Percentiles rank a stretch among this genome's conserved stretches.
Evolutionary conservation across 2,797 vertebrate genomes (phyloP).

Genomic region (Crax fasciolata): DNA sequence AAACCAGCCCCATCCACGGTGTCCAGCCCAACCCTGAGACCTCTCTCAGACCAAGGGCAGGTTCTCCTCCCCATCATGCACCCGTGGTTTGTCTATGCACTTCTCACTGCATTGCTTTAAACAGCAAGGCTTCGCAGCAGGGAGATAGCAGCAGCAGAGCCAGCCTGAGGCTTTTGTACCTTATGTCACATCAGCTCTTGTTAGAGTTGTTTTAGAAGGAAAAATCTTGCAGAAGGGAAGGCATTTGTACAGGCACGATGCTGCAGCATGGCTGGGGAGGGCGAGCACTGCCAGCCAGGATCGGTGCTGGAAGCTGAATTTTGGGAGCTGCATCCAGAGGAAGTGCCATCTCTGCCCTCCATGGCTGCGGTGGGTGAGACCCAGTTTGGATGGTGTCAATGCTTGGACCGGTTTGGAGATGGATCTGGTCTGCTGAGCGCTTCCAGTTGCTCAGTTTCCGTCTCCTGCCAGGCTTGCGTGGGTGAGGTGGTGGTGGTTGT

Average conservation of each 20-base stretch:
- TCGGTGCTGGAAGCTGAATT: neutral
- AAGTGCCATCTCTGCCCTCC: neutral
- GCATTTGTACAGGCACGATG: neutral
- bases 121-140: rapidly evolving
- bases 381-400: neutral
- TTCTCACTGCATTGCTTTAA: neutral
- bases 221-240: neutral
- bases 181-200: neutral
- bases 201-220: neutral
- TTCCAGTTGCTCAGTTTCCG: neutral
- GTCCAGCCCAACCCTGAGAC: neutral
- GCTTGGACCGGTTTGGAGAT: neutral
- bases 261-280: neutral
- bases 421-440: neutral
- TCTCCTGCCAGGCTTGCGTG: neutral
- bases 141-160: neutral
- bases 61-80: neutral
- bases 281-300: rapidly evolving
- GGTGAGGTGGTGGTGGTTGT: neutral
- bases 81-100: neutral
- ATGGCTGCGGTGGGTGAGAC: neutral
- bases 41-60: neutral
- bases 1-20: neutral
- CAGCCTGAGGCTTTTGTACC: neutral
- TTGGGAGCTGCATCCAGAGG: neutral